phyloP scores from a whole-genome alignment of 2,888 invertebrate species.

The Tetragonula carbonaria region DNA sequence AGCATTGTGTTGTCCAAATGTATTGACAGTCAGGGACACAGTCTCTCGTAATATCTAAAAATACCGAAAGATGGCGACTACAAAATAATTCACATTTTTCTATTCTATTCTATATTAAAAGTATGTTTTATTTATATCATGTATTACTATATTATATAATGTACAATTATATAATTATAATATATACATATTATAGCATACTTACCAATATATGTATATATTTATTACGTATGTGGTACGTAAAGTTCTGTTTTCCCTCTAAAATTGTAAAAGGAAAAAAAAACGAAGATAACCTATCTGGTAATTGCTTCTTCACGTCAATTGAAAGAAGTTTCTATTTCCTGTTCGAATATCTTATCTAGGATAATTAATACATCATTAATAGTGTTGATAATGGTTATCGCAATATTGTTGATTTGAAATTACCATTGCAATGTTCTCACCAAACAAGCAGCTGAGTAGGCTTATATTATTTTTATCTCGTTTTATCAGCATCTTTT shows the following conservation, averaged over 20 bases:
- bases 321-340: background rate
- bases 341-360: constrained; percentile 2
- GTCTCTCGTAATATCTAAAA: constrained; percentile 33
- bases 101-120: background rate
- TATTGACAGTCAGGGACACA: constrained; percentile 21
- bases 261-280: background rate
- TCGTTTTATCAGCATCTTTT: background rate
- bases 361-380: background rate
- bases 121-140: background rate
- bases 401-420: background rate
- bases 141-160: background rate
- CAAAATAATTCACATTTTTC: background rate
- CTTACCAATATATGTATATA: background rate
- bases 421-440: constrained; percentile 10
- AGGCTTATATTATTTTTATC: constrained; percentile 2
- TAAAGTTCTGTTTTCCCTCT: background rate
- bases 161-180: background rate
- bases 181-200: background rate
- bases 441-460: background rate
- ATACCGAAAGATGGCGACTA: constrained; percentile 31
- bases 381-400: too few relatives aligned
- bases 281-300: background rate
- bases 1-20: constrained; percentile 11
- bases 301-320: background rate
- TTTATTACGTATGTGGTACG: background rate